Evolutionary conservation across 2,888 invertebrate species (phyloP).

Genomic region (Drosophila mimetica): DNA sequence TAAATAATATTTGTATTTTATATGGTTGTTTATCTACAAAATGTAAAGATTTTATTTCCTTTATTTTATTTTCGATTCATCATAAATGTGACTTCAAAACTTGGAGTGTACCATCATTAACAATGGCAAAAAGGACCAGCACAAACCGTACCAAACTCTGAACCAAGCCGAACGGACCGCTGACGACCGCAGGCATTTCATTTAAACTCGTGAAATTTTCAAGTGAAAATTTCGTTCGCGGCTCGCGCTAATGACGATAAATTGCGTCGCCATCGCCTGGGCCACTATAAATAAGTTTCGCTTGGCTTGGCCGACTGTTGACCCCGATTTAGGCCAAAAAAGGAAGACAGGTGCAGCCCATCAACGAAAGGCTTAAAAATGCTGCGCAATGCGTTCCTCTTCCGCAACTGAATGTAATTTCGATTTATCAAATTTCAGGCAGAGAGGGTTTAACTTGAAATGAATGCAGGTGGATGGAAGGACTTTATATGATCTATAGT

Average conservation of each 20-base stretch:
- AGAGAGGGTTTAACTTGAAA: background rate
- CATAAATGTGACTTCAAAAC: too few relatives aligned
- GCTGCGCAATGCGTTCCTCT: conserved; percentile 46
- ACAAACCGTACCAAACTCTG: conserved; percentile 12
- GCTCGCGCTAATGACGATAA: conserved; percentile 74
- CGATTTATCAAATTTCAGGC: conserved; percentile 20
- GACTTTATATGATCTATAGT: background rate
- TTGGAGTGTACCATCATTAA: conserved; percentile 41
- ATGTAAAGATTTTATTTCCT: too few relatives aligned
- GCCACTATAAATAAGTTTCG: conserved; percentile 76
- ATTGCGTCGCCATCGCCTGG: conserved; percentile 61
- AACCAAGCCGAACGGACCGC: conserved; percentile 19
- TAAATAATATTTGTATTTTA: too few relatives aligned
- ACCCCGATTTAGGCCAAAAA: conserved; percentile 31
- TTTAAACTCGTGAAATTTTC: conserved; percentile 72
- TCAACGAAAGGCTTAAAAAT: conserved; percentile 52
- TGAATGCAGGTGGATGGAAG: conserved; percentile 8
- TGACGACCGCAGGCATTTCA: conserved; percentile 71
- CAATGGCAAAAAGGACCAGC: conserved; percentile 35
- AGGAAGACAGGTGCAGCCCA: conserved; percentile 42
- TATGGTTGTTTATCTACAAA: too few relatives aligned
- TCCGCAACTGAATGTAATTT: conserved; percentile 27
- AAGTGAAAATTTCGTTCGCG: conserved; percentile 73
- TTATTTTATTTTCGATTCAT: too few relatives aligned
- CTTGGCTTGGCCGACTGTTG: conserved; percentile 50